Percentiles rank a stretch among this genome's conserved stretches.
Evolutionary conservation across 2,888 invertebrate genomes (phyloP).

Genomic region (Andrena praecox): DNA sequence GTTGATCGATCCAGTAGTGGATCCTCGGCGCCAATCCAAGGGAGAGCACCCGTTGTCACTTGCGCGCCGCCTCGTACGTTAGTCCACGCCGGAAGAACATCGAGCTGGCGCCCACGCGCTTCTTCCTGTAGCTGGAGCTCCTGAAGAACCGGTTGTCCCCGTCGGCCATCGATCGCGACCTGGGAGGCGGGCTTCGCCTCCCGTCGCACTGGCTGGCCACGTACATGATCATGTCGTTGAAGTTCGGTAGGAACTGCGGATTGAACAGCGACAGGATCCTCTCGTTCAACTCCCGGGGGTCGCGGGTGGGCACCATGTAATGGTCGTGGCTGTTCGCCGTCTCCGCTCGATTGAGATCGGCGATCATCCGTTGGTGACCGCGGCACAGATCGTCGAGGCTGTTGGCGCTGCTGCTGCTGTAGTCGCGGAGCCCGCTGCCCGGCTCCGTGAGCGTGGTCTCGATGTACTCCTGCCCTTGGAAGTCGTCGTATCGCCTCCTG

Average conservation of each 20-base stretch:
- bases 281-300: conserved; percentile 72
- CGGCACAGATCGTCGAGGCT: conserved; percentile 67
- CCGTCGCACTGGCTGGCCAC: conserved; percentile 72
- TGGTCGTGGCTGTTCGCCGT: conserved; percentile 64
- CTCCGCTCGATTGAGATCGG: conserved; percentile 34
- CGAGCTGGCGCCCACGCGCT: conserved; percentile 60
- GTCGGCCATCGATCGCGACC: conserved; percentile 66
- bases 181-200: conserved; percentile 65
- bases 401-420: conserved; percentile 66
- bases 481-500: conserved; percentile 44
- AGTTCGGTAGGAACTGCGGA: conserved; percentile 82
- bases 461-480: conserved; percentile 56
- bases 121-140: conserved; percentile 64
- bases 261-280: conserved; percentile 80
- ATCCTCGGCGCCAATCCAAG: conserved; percentile 31
- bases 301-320: conserved; percentile 76
- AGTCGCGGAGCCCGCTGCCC: conserved; percentile 50
- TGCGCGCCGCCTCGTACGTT: conserved; percentile 58
- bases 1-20: conserved; percentile 19
- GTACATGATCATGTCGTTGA: conserved; percentile 81
- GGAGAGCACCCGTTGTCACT: conserved; percentile 57
- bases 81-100: conserved; percentile 71
- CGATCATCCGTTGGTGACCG: conserved; percentile 27
- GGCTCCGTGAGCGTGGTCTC: conserved; percentile 64
- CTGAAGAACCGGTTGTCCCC: conserved; percentile 65